phyloP scores from a whole-genome alignment of 2,888 invertebrate genomes.

The Sisyra terminalis region DNA sequence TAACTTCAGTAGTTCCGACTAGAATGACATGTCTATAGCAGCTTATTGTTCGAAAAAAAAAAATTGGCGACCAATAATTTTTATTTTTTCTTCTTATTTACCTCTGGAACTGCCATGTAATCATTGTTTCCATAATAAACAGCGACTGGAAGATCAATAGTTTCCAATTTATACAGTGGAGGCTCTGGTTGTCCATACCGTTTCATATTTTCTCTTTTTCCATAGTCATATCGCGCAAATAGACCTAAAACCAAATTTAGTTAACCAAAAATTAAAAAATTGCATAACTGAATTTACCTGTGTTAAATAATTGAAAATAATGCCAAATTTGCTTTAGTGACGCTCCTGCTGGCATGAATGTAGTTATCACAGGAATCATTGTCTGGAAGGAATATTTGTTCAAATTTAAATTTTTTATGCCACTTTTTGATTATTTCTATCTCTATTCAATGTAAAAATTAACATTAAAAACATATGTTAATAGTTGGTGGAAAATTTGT shows the following conservation, averaged over 20 bases:
- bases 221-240: slow-evolving; percentile 26
- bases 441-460: too few species aligned
- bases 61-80: too few species aligned
- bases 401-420: too few species aligned
- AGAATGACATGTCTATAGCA: too few species aligned
- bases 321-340: slow-evolving; percentile 33
- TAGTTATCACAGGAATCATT: slow-evolving; percentile 31
- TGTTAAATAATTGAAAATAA: slow-evolving; percentile 24
- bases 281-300: neutral
- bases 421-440: too few species aligned
- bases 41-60: too few species aligned
- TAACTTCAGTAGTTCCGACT: too few species aligned
- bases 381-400: slow-evolving; percentile 27
- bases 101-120: neutral
- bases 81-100: neutral
- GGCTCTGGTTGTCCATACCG: slow-evolving; percentile 22
- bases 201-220: slow-evolving; percentile 17
- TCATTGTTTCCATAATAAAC: neutral
- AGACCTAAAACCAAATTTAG: too few species aligned
- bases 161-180: slow-evolving; percentile 26
- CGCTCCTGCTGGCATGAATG: slow-evolving; percentile 34
- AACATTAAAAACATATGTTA: too few species aligned
- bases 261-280: neutral
- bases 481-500: too few species aligned
- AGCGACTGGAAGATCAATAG: neutral